Evolutionary conservation across 1,140 invertebrate species (phyloP).

Genomic region (Drosophila serrata): DNA sequence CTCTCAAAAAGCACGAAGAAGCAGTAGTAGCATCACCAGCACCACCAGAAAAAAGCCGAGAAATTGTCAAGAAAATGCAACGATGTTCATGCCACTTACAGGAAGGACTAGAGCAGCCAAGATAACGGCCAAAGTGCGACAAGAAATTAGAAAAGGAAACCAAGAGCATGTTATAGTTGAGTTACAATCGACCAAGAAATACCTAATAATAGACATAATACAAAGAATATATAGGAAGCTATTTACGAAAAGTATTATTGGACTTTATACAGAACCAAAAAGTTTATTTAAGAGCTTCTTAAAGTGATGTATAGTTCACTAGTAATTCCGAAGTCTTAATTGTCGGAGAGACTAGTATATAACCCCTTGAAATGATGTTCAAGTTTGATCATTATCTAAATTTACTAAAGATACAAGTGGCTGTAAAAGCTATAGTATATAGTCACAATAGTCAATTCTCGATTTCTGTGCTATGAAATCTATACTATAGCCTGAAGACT

Average conservation of each 20-base stretch:
- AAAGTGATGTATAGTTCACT: too few species aligned
- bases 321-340: background rate
- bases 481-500: background rate
- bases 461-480: background rate
- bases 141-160: conserved; percentile 67
- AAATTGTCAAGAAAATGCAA: conserved; percentile 77
- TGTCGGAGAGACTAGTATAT: background rate
- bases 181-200: background rate
- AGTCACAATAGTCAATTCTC: background rate
- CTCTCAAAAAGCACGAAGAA: conserved; percentile 54
- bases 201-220: background rate
- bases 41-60: conserved; percentile 33
- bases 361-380: background rate
- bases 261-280: too few species aligned
- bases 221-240: too few species aligned
- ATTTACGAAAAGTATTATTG: too few species aligned
- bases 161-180: background rate
- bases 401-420: background rate
- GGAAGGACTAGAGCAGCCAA: conserved; percentile 41
- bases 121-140: conserved; percentile 37
- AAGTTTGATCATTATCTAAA: background rate
- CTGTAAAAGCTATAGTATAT: too few species aligned
- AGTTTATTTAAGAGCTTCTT: too few species aligned
- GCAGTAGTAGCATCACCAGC: background rate
- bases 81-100: conserved; percentile 53